Conservation (phyloP, 2,113 vertebrate species). For the Prochilodus magdalenae region DNA sequence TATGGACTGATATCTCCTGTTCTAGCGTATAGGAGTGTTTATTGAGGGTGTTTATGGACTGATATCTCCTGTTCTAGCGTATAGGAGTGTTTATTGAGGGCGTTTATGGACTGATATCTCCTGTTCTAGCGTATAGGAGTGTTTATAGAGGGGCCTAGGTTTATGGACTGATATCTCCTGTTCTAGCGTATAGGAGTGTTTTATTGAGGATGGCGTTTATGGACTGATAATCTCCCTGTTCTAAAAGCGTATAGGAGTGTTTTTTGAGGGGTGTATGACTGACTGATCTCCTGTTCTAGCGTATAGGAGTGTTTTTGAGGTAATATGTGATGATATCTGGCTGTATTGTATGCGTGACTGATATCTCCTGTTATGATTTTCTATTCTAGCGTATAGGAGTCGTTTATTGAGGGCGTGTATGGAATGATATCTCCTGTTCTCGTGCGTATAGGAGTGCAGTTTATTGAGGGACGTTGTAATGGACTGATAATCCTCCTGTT, state of each 20-base stretch:
- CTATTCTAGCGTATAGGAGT: no score
- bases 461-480: no score
- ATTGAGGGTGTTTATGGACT: neutral
- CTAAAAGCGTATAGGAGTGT: neutral
- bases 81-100: neutral
- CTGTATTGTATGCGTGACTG: no score
- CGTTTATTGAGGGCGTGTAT: no score
- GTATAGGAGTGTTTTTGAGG: neutral
- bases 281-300: neutral
- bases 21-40: neutral
- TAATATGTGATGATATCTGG: no score
- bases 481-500: neutral
- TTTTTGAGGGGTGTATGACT: neutral
- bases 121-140: neutral
- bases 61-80: neutral
- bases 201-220: neutral
- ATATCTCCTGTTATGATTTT: no score
- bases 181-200: neutral
- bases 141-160: neutral
- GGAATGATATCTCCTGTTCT: no score
- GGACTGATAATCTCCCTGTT: conserved; percentile 1
- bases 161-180: neutral
- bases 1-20: no score
- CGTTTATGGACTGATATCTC: neutral
- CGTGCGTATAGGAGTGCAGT: no score